Conservation (phyloP, 1,140 invertebrate genomes). For the Aricia agestis region DNA sequence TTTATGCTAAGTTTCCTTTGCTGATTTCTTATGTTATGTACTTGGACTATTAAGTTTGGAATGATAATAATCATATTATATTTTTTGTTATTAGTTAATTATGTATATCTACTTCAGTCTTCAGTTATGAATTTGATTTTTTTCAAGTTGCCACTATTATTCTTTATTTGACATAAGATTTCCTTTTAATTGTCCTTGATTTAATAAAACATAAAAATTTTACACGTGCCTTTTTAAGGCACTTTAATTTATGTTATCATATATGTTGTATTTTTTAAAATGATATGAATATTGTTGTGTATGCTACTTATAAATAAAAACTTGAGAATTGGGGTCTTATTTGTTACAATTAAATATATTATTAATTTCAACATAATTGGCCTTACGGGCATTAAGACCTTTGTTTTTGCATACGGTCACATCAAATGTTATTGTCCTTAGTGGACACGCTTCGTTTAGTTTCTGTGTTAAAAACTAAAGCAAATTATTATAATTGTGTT, state of each 20-base stretch:
- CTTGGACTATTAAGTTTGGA: no score
- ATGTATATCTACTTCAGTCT: no score
- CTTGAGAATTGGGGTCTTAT: background rate
- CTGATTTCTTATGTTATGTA: no score
- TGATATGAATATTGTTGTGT: no score
- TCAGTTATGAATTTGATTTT: no score
- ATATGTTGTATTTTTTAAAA: no score
- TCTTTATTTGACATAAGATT: background rate
- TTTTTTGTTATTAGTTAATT: no score
- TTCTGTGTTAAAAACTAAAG: constrained; percentile 14
- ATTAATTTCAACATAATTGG: background rate
- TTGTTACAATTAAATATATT: background rate
- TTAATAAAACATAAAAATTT: background rate
- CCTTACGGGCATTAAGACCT: background rate
- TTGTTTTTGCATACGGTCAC: background rate
- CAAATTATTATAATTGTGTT: background rate
- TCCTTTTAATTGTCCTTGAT: background rate
- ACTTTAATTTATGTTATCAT: no score
- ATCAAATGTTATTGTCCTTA: constrained; percentile 5
- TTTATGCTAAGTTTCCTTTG: background rate
- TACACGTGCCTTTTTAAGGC: background rate
- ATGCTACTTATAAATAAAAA: no score
- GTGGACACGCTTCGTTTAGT: background rate
- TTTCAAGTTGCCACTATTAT: no score
- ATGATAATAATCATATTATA: no score